phyloP scores from a whole-genome alignment of 2,113 vertebrate genomes.

The Micronycteris hirsuta region DNA sequence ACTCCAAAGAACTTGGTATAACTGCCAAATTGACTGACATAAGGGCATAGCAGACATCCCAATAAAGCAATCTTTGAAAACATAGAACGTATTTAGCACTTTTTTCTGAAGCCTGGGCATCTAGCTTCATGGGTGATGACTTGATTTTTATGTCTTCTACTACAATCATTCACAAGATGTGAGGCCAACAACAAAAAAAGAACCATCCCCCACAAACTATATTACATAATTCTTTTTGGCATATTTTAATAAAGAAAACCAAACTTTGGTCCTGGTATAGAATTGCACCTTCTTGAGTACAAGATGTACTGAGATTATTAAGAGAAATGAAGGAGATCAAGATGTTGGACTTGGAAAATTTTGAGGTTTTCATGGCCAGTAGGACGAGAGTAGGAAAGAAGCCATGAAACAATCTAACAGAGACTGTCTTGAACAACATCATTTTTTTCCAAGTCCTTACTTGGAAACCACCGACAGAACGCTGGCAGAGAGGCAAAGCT shows the following conservation, averaged over 20 bases:
- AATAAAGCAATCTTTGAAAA: neutral
- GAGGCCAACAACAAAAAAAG: neutral
- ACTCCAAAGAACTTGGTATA: neutral
- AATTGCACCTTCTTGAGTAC: neutral
- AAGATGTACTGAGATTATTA: neutral
- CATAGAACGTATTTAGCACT: neutral
- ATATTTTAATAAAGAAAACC: neutral
- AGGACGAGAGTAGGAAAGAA: neutral
- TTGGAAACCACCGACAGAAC: neutral
- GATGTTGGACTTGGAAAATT: neutral
- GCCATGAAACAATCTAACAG: neutral
- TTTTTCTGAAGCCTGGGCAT: neutral
- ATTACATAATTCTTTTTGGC: neutral
- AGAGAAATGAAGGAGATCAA: neutral
- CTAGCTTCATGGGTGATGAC: neutral
- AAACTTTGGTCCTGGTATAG: neutral
- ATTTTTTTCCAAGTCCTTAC: neutral
- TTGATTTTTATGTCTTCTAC: neutral
- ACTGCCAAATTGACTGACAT: neutral
- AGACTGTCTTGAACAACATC: neutral
- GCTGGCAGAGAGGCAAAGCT: neutral
- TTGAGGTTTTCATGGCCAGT: neutral
- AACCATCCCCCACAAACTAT: neutral
- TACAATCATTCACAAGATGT: neutral
- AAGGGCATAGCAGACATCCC: neutral